phyloP scores from a whole-genome alignment of 1,140 invertebrate species.

The Eciton burchellii region DNA sequence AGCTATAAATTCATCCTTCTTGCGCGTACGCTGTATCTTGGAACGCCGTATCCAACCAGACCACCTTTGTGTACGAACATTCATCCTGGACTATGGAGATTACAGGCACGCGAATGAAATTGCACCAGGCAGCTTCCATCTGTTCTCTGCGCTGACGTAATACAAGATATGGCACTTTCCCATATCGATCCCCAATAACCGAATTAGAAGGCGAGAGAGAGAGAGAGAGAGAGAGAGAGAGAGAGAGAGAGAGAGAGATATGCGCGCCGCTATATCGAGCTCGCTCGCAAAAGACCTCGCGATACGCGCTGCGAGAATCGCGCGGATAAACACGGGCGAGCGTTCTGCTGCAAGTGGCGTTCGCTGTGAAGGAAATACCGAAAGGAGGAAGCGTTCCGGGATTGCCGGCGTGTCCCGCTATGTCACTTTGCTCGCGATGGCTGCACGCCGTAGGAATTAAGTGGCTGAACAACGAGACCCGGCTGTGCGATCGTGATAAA shows the following conservation, averaged over 20 bases:
- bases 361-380: conserved; percentile 40
- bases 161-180: conserved; percentile 43
- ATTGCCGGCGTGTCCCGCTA: conserved; percentile 64
- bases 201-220: conserved; percentile 21
- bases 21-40: neutral
- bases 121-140: conserved; percentile 10
- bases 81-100: conserved; percentile 1
- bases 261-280: conserved; percentile 26
- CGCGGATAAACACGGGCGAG: conserved; percentile 58
- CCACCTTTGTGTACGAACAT: neutral
- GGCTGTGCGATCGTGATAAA: conserved; percentile 74
- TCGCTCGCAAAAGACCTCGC: conserved; percentile 68
- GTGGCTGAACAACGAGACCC: conserved; percentile 78
- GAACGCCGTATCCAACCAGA: neutral
- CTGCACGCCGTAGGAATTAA: conserved; percentile 78
- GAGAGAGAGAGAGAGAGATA: too few species aligned
- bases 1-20: conserved; percentile 19
- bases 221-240: too few species aligned
- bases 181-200: conserved; percentile 16
- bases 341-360: conserved; percentile 72
- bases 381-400: neutral
- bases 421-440: conserved; percentile 61
- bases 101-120: conserved; percentile 32
- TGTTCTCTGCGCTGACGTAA: conserved; percentile 25
- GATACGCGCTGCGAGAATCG: conserved; percentile 65